Evolutionary conservation across 2,797 vertebrate species (phyloP), one percentile per base, ranked within the genome.

Genomic region (Alectoris magna): DNA sequence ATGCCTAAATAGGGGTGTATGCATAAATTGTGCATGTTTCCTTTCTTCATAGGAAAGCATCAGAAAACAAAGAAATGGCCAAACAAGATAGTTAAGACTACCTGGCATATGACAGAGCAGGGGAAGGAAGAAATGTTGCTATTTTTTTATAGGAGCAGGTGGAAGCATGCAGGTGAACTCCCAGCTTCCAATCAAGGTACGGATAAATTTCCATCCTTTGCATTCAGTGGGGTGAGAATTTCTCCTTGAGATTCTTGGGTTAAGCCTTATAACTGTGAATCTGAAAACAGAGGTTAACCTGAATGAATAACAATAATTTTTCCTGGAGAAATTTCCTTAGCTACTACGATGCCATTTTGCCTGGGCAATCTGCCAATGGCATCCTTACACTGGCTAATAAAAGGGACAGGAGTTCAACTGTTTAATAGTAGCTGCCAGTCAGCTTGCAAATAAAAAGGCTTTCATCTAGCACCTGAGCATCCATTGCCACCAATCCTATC

Each of bases 361-460:
- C 46, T 1, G 1, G 82, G 53, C 62, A 62, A 36, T 59, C 49
- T 86, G 66, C 58, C 81, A 82, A 5, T 38, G 56, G 41, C 41
- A n/a, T 53, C 67, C 27, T 49, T 87, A 34, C 38, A 64, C 14
- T 0, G n/a, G 24, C 34, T 76, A 79, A 51, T 68, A 82, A 43
- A 85, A 87, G 91, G 74, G 51, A 72, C 10, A 2, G 36, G 24
- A 51, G 38, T 74, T 83, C 58, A 62, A 84, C 36, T 62, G 18
- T 77, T 91, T 85, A 68, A 72, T 69, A 70, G 11, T 39, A 87
- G 71, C 38, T 87, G 62, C 26, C 84, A 88, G 55, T 67, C 75
- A 83, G 51, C 36, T 78, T 84, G 43, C 74, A 95, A 87, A 93
- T n/a, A 71, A 83, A 84, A 88, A 44, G 24, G 44, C 41, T 91